These are phyloP conservation scores for Saxidomus purpurata DNA, from an alignment of 1,140 invertebrate species.

Conservation along the genomic window DNA sequence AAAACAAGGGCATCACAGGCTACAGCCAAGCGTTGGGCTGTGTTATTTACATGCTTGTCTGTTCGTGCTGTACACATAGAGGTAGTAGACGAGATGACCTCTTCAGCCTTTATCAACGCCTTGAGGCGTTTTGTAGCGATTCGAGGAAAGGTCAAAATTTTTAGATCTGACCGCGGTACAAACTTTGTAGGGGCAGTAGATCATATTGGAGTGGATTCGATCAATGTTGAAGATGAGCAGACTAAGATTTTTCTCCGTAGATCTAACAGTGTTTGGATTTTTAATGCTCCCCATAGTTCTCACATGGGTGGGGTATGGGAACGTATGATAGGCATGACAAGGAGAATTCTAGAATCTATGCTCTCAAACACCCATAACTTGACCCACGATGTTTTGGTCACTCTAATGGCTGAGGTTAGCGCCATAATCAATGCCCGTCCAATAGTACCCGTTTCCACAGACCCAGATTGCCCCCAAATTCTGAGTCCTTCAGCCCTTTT, in stretches of 20 bases:
- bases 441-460: conserved; percentile 64
- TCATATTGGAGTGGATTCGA: conserved; percentile 15
- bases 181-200: conserved; percentile 68
- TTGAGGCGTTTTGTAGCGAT: conserved; percentile 56
- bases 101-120: conserved; percentile 73
- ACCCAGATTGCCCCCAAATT: conserved; percentile 67
- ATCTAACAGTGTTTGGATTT: conserved; percentile 27
- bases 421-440: conserved; percentile 72
- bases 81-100: conserved; percentile 67
- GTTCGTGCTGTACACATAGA: conserved; percentile 71
- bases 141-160: conserved; percentile 35
- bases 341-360: conserved; percentile 73
- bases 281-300: conserved; percentile 53
- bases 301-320: conserved; percentile 76
- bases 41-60: conserved; percentile 70
- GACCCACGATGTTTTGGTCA: conserved; percentile 73
- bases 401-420: conserved; percentile 71
- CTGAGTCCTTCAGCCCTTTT: conserved; percentile 70
- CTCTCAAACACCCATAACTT: conserved; percentile 67
- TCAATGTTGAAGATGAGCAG: conserved; percentile 57
- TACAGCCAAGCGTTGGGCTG: conserved; percentile 63
- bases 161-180: conserved; percentile 67
- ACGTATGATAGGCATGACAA: conserved; percentile 71
- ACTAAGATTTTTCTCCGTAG: conserved; percentile 37
- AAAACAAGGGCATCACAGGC: conserved; percentile 44